Conservation (phyloP, 2,113 vertebrate species). For the Parotia lawesii region DNA sequence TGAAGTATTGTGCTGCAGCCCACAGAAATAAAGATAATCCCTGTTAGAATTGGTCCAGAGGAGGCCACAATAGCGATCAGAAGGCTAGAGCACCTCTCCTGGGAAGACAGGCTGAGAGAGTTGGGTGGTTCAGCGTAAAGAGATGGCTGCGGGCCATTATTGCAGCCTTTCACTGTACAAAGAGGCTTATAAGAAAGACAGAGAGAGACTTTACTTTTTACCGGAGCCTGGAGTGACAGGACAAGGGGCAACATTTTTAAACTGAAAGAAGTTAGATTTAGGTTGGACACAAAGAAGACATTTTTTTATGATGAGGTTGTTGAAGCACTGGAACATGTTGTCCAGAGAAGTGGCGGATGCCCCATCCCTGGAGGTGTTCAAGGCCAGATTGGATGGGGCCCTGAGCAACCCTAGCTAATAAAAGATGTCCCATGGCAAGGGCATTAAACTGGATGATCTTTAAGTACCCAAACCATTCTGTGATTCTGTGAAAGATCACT, state of each 20-base stretch:
- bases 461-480: background rate
- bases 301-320: background rate
- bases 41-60: background rate
- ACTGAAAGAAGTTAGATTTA: background rate
- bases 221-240: background rate
- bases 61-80: background rate
- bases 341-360: background rate
- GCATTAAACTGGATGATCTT: background rate
- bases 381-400: background rate
- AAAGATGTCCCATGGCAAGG: background rate
- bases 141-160: background rate
- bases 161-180: background rate
- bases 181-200: background rate
- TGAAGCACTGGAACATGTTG: background rate
- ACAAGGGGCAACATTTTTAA: background rate
- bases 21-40: background rate
- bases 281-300: background rate
- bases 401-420: background rate
- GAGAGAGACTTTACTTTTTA: background rate
- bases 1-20: background rate
- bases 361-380: background rate
- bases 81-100: background rate
- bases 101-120: background rate
- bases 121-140: accelerated
- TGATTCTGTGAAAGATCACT: background rate